Evolutionary conservation across 1,140 invertebrate species (phyloP).

Genomic region (Carposina sasakii): DNA sequence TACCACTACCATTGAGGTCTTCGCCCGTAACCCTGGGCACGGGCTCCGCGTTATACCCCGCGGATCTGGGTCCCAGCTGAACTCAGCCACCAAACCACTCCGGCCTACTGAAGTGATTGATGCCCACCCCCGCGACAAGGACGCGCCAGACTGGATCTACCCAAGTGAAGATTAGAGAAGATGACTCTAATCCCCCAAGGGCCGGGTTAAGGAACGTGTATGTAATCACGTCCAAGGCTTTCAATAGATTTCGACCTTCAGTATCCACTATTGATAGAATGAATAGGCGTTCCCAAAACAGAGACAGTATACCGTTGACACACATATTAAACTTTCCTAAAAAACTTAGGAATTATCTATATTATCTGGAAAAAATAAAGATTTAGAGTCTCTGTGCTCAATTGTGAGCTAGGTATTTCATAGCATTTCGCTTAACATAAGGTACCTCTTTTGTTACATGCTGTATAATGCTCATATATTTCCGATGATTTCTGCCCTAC

Average conservation of each 20-base stretch:
- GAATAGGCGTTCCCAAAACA: conserved; percentile 94
- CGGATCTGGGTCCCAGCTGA: conserved; percentile 6
- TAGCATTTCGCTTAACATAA: too few species aligned
- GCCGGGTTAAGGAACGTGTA: background rate
- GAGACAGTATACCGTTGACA: conserved; percentile 90
- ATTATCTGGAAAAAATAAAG: too few species aligned
- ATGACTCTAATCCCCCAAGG: background rate
- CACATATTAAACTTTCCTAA: too few species aligned
- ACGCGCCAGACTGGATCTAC: conserved; percentile 8
- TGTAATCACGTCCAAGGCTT: too few species aligned
- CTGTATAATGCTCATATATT: too few species aligned
- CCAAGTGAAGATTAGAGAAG: conserved; percentile 8
- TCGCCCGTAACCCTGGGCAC: conserved; percentile 17
- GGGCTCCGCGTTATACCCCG: conserved; percentile 13
- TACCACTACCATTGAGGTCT: conserved; percentile 14
- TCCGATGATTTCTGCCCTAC: too few species aligned
- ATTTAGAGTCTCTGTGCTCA: too few species aligned
- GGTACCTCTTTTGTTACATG: too few species aligned
- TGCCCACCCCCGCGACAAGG: conserved; percentile 15
- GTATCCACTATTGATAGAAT: conserved; percentile 97
- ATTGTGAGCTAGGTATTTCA: too few species aligned
- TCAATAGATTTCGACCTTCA: conserved; percentile 98
- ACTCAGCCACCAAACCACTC: conserved; percentile 10
- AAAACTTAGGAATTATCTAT: too few species aligned
- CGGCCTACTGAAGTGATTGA: conserved; percentile 14